phyloP scores from a whole-genome alignment of 2,888 invertebrate species.

The Torymus auratus region DNA sequence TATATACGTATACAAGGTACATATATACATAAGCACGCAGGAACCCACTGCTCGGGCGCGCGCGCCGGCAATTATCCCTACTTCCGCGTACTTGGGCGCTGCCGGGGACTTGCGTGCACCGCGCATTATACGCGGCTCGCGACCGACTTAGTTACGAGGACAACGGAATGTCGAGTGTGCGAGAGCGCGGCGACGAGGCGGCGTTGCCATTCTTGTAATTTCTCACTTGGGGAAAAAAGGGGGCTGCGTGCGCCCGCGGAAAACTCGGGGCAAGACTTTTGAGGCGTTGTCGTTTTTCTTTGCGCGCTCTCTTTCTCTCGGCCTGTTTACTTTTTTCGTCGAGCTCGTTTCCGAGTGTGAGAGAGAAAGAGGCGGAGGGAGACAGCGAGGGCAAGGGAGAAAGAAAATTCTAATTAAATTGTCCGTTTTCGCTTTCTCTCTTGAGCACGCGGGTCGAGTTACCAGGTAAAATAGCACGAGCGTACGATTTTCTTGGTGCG shows the following conservation, averaged over 20 bases:
- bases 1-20: too few species aligned
- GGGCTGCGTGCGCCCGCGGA: neutral
- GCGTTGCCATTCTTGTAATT: constrained; percentile 52
- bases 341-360: neutral
- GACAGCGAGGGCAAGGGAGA: neutral
- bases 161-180: constrained; percentile 57
- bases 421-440: constrained; percentile 16
- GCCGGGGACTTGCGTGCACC: constrained; percentile 1
- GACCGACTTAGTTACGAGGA: constrained; percentile 57
- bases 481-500: constrained; percentile 16
- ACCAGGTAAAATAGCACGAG: neutral
- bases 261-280: constrained; percentile 21
- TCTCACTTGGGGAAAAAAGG: constrained; percentile 39
- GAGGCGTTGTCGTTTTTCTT: neutral
- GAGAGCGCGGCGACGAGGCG: constrained; percentile 7
- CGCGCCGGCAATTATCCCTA: constrained; percentile 62
- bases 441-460: neutral
- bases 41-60: constrained; percentile 42
- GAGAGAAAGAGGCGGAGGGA: neutral
- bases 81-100: constrained; percentile 47
- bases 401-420: constrained; percentile 48
- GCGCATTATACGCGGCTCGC: constrained; percentile 22
- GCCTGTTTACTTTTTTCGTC: constrained; percentile 2
- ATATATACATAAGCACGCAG: constrained; percentile 26
- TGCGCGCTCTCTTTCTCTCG: neutral